Evolutionary conservation across 64 coral and sea anemone species (phyloP).

Genomic region (Platygyra sinensis): DNA sequence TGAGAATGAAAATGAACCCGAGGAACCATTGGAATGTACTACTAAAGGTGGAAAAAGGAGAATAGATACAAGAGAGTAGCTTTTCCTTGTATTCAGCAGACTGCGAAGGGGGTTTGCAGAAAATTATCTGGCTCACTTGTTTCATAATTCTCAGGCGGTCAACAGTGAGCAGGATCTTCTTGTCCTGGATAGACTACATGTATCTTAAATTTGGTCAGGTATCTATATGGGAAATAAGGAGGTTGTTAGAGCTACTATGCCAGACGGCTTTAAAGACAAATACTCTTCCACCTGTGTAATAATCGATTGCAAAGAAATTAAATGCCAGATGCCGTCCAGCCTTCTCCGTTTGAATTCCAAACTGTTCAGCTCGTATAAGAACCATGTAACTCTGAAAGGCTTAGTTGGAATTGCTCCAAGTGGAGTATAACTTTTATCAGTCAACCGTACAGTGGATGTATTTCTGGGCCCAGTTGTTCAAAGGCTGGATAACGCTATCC

Average conservation of each 20-base stretch:
- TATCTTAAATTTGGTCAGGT: constrained; percentile 45
- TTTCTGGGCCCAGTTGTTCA: too few relatives aligned
- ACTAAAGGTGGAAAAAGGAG: constrained; percentile 36
- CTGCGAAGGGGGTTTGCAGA: constrained; percentile 54
- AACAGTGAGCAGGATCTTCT: constrained; percentile 26
- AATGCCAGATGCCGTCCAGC: too few relatives aligned
- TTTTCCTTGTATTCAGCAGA: constrained; percentile 70
- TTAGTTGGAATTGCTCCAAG: constrained; percentile 34
- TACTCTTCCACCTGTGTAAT: too few relatives aligned
- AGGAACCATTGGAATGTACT: not conserved
- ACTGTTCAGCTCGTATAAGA: too few relatives aligned
- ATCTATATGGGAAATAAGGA: constrained; percentile 47
- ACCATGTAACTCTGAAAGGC: constrained; percentile 43
- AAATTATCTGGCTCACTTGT: constrained; percentile 43
- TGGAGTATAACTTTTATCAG: constrained; percentile 42
- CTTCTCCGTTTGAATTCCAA: too few relatives aligned
- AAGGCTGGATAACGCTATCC: too few relatives aligned
- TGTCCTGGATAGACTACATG: constrained; percentile 44
- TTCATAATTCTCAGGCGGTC: too few relatives aligned
- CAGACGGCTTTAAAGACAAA: constrained; percentile 41
- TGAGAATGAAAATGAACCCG: constrained; percentile 9
- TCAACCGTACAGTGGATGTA: constrained; percentile 36
- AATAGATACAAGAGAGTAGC: not conserved
- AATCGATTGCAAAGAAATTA: too few relatives aligned
- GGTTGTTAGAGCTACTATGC: constrained; percentile 36